Evolutionary conservation across 2,797 vertebrate genomes (phyloP).

Genomic region (Synaphobranchus kaupii): DNA sequence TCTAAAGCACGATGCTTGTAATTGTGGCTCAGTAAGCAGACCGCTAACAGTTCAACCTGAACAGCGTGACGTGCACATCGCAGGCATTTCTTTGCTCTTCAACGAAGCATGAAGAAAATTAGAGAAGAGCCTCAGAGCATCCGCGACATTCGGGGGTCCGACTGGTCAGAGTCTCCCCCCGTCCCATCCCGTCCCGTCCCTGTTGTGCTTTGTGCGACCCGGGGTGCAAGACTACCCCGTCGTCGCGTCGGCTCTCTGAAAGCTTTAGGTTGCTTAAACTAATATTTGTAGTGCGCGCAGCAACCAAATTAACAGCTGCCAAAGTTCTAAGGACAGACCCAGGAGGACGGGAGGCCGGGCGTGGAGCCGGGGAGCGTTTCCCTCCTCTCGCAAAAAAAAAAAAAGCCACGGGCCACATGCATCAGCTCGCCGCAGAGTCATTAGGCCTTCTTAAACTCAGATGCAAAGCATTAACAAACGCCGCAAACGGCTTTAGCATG

Average conservation of each 20-base stretch:
- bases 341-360: slow-evolving; percentile 71
- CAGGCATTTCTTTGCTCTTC: neutral
- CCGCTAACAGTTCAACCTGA: slow-evolving; percentile 4
- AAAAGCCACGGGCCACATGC: slow-evolving; percentile 80
- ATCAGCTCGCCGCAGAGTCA: slow-evolving; percentile 85
- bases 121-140: neutral
- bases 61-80: neutral
- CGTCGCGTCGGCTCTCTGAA: slow-evolving; percentile 63
- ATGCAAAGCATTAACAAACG: slow-evolving; percentile 92
- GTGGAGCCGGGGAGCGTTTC: slow-evolving; percentile 83
- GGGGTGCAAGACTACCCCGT: slow-evolving; percentile 66
- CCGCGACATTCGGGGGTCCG: neutral
- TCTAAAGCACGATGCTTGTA: neutral
- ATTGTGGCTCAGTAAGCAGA: slow-evolving; percentile 5
- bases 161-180: neutral
- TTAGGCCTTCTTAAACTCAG: slow-evolving; percentile 89
- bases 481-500: slow-evolving; percentile 83
- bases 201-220: slow-evolving; percentile 43
- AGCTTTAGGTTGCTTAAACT: slow-evolving; percentile 70
- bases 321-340: slow-evolving; percentile 64
- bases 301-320: slow-evolving; percentile 64
- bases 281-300: slow-evolving; percentile 76
- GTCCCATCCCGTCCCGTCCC: neutral
- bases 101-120: neutral
- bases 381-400: slow-evolving; percentile 83